Percentiles rank a stretch among this genome's conserved stretches.
Conservation (phyloP, 2,113 vertebrate genomes). For the Sapajus apella region DNA sequence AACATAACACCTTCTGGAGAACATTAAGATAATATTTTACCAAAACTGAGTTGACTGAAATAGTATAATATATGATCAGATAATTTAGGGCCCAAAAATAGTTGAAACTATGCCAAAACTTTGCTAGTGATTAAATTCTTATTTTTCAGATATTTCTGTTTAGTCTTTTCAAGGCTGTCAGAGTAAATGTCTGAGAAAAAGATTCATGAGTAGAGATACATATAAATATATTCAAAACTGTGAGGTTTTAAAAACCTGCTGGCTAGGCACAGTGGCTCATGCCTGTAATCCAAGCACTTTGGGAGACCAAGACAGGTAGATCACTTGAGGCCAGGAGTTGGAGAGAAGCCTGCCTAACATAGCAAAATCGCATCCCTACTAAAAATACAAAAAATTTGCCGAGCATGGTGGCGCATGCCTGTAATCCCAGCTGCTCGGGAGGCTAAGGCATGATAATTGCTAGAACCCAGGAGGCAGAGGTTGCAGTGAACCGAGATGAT, state of each 20-base stretch:
- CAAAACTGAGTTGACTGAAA: not conserved
- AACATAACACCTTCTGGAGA: not conserved
- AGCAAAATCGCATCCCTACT: too few species aligned
- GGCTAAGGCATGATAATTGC: too few species aligned
- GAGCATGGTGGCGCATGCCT: too few species aligned
- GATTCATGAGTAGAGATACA: not conserved
- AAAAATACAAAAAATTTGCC: too few species aligned
- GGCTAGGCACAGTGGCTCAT: too few species aligned
- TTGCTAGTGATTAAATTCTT: not conserved
- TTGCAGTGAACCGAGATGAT: too few species aligned
- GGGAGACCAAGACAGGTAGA: too few species aligned
- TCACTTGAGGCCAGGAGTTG: too few species aligned
- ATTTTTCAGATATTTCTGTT: not conserved
- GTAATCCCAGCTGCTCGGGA: too few species aligned
- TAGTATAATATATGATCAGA: not conserved
- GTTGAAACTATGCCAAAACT: not conserved
- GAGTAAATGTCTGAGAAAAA: constrained; percentile 24
- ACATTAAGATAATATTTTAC: not conserved
- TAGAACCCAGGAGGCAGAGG: too few species aligned
- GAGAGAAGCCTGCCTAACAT: too few species aligned
- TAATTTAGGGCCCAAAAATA: constrained; percentile 1
- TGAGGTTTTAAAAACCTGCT: constrained; percentile 9
- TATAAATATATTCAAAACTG: not conserved
- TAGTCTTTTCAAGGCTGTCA: constrained; percentile 25
- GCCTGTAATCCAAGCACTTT: too few species aligned